Conservation (phyloP, 2,888 invertebrate species). For the Brachyptera risi region DNA sequence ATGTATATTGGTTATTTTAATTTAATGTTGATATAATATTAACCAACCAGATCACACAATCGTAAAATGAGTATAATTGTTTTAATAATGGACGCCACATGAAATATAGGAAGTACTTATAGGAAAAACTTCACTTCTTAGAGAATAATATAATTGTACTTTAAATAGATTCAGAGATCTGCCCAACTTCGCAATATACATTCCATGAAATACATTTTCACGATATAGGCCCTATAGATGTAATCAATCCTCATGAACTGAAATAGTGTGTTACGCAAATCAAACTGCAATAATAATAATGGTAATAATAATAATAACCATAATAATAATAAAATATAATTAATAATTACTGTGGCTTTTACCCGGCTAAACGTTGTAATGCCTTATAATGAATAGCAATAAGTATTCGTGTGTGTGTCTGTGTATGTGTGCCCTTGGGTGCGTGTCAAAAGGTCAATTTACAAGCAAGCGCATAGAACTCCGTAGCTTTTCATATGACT, state of each 20-base stretch:
- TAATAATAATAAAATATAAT: background rate
- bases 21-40: constrained; percentile 21
- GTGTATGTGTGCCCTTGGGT: no score
- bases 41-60: constrained; percentile 6
- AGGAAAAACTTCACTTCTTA: background rate
- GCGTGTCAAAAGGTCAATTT: background rate
- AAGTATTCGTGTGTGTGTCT: background rate
- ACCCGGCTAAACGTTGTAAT: background rate
- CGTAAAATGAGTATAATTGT: background rate
- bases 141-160: background rate
- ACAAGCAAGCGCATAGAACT: no score
- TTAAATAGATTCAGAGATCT: background rate
- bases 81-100: background rate
- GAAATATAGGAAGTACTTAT: background rate
- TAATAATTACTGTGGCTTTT: background rate
- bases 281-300: background rate
- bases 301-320: no score
- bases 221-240: background rate
- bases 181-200: background rate
- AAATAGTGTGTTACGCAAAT: background rate
- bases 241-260: background rate
- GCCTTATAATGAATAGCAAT: background rate
- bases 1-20: background rate
- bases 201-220: background rate
- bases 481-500: no score